Percentiles rank a stretch among this genome's conserved stretches.
phyloP scores from a whole-genome alignment of 2,113 vertebrate species.

The Petromus typicus region DNA sequence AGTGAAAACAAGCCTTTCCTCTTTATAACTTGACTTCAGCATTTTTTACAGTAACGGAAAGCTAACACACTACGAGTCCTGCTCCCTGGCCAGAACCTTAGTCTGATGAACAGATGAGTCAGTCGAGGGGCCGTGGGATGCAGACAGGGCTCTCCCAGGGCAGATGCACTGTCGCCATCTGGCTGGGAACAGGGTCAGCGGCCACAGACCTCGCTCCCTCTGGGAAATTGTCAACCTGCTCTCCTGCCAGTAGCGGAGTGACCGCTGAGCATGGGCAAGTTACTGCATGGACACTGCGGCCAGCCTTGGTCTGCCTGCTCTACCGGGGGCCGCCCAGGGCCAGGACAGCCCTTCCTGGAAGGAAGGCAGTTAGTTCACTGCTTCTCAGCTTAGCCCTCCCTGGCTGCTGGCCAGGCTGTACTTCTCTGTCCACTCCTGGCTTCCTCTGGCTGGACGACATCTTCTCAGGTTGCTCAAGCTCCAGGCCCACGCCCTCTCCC shows the following conservation, averaged over 20 bases:
- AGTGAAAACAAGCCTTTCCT: not conserved
- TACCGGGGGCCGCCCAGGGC: not conserved
- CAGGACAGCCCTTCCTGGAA: not conserved
- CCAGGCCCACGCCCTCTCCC: not conserved
- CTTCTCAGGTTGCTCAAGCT: not conserved
- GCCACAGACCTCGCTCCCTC: not conserved
- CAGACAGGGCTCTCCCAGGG: too few relatives aligned
- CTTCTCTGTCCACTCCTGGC: too few relatives aligned
- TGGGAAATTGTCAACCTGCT: not conserved
- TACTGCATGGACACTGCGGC: accelerated
- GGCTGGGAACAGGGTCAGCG: not conserved
- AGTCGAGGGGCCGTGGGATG: not conserved
- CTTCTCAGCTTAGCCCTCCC: not conserved
- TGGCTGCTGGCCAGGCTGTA: accelerated
- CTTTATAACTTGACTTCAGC: not conserved
- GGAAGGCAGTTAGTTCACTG: not conserved
- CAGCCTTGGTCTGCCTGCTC: not conserved
- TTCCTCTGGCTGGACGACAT: not conserved
- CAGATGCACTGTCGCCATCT: not conserved
- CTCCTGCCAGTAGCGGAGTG: not conserved
- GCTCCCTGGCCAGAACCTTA: too few relatives aligned
- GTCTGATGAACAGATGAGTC: not conserved
- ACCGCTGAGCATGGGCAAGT: accelerated
- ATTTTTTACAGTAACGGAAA: not conserved
- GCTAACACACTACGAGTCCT: not conserved